Evolutionary conservation across 2,888 invertebrate genomes (phyloP), one percentile per base, ranked within the genome.

Genomic region (Drosophila borealis): DNA sequence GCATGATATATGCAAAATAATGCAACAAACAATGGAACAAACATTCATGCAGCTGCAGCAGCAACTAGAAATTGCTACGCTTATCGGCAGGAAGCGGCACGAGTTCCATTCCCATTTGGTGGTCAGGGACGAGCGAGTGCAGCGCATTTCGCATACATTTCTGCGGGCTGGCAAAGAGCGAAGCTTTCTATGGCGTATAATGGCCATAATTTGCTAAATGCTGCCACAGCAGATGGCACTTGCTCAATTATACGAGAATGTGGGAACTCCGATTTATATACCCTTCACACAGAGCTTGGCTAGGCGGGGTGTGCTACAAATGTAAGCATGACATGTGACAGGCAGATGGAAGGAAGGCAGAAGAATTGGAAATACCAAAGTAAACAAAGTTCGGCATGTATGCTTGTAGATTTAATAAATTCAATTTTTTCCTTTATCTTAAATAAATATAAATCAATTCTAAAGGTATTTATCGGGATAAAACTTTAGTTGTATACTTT

Each of bases 1-100:
- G 63, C 71, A 80, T 80, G 74, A 80, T 74, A 69, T 79, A 82
- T 85, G 87, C 67, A 73, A 73, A 83, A 56, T 70, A 77, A 81
- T 81, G 74, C 86, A 50, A 37, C 44, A 21, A 42, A 55, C 50
- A 69, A 68, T 55, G 69, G 11, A 70, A 54, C 57, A 54, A 48
- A 51, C 34, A 39, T 37, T 55, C 36, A 56, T 21, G n/a, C 56
- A 48, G 55, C 21, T 36, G 54, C 50, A 41, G 68, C 19, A 61
- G 53, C 68, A 51, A 33, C 59, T 33, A 46, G 50, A 64, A 59
- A 70, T 54, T 53, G 37, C 59, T 61, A 42, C 59, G 63, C 65
- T 78, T 82, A 71, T 78, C 83, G 48, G 21, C 46, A 64, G 41
- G 44, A 14, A 25, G 56, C 34, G 17, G 41, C 37, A 53, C 34